Evolutionary conservation across 2,797 vertebrate genomes (phyloP).

Genomic region (Distichodus sexfasciatus): DNA sequence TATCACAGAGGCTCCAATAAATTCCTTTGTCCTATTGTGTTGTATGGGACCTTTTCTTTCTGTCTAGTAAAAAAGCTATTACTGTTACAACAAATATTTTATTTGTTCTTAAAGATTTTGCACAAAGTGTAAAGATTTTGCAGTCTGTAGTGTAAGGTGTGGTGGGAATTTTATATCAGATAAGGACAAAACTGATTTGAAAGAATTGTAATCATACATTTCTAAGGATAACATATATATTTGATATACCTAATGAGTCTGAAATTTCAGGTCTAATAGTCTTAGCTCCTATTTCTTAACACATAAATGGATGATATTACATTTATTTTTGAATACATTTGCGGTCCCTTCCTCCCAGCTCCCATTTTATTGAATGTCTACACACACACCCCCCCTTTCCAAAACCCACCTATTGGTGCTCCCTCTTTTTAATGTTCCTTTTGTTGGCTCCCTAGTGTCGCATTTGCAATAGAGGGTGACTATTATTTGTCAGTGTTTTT

Average conservation of each 20-base stretch:
- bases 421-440: not conserved
- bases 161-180: not conserved
- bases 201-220: no score
- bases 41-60: not conserved
- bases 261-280: not conserved
- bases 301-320: not conserved
- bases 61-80: not conserved
- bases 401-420: not conserved
- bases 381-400: not conserved
- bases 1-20: not conserved
- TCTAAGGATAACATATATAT: no score
- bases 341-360: not conserved
- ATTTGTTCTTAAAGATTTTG: not conserved
- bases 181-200: not conserved
- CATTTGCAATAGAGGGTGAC: conserved; percentile 12
- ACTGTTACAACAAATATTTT: not conserved
- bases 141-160: not conserved
- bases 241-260: not conserved
- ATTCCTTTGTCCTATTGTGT: not conserved
- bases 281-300: not conserved
- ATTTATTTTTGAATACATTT: not conserved
- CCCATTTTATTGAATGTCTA: not conserved
- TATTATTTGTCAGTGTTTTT: conserved; percentile 15
- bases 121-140: not conserved
- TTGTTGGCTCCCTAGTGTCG: conserved; percentile 6